Conservation (phyloP, 2,888 invertebrate species). For the Drosophila demipolita region DNA sequence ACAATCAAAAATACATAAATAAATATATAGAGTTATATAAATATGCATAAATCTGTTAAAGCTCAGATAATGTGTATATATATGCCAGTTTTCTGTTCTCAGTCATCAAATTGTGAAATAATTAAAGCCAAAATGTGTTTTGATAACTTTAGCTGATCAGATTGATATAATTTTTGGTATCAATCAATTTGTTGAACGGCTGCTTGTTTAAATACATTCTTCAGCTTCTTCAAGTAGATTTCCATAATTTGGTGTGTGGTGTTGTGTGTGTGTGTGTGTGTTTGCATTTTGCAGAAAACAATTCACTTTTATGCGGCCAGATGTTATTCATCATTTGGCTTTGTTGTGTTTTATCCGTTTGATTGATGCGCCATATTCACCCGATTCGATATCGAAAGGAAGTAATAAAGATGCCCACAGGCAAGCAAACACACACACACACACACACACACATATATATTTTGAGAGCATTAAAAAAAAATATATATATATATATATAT, state of each 20-base stretch:
- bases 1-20: neutral
- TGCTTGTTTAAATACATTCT: constrained; percentile 40
- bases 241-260: constrained; percentile 39
- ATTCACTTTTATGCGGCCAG: constrained; percentile 65
- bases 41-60: neutral
- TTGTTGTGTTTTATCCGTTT: constrained; percentile 71
- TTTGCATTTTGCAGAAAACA: constrained; percentile 61
- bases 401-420: constrained; percentile 58
- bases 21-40: neutral
- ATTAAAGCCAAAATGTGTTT: constrained; percentile 11
- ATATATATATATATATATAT: neutral
- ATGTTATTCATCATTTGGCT: constrained; percentile 74
- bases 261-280: neutral
- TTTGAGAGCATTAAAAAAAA: neutral
- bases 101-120: neutral
- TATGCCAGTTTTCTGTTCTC: constrained; percentile 4
- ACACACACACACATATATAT: constrained; percentile 1
- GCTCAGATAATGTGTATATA: neutral
- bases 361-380: constrained; percentile 76
- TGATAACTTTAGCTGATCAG: constrained; percentile 14
- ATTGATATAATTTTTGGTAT: constrained; percentile 24
- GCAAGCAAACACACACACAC: constrained; percentile 16
- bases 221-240: constrained; percentile 69
- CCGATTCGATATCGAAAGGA: constrained; percentile 70
- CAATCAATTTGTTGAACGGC: constrained; percentile 39